Evolutionary conservation across 2,888 invertebrate species (phyloP).

Genomic region (Eledona agricola): DNA sequence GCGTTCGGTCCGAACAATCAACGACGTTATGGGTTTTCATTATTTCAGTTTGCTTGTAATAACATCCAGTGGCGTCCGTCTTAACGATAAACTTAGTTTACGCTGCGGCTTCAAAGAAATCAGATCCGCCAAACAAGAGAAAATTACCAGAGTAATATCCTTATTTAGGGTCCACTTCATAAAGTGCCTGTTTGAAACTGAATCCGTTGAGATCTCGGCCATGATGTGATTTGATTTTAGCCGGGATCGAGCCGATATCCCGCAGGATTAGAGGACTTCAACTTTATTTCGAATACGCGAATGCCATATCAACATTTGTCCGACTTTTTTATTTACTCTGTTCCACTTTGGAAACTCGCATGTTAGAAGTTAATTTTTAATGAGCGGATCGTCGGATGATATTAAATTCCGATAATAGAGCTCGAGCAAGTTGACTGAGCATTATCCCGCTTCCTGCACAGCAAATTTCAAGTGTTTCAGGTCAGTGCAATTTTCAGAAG

Average conservation of each 20-base stretch:
- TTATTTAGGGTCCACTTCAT: conserved; percentile 40
- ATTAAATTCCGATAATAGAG: too few relatives aligned
- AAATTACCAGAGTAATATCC: conserved; percentile 38
- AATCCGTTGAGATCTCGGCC: conserved; percentile 39
- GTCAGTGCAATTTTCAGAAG: too few relatives aligned
- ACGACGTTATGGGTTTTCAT: conserved; percentile 48
- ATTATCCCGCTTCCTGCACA: too few relatives aligned
- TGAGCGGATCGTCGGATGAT: too few relatives aligned
- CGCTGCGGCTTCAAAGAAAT: conserved; percentile 20
- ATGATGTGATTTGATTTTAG: conserved; percentile 41
- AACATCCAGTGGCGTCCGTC: conserved; percentile 38
- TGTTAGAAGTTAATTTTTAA: conserved; percentile 15
- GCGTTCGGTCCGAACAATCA: conserved; percentile 46
- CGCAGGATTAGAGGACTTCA: conserved; percentile 36
- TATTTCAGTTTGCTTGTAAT: conserved; percentile 46
- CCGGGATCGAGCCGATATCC: conserved; percentile 38
- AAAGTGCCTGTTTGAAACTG: conserved; percentile 40
- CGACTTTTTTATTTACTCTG: conserved; percentile 24
- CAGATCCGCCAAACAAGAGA: conserved; percentile 31
- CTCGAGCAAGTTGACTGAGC: too few relatives aligned
- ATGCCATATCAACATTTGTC: conserved; percentile 31
- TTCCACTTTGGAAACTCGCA: conserved; percentile 16
- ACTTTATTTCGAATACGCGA: conserved; percentile 31
- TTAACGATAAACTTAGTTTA: conserved; percentile 26
- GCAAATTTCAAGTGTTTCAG: too few relatives aligned